Percentiles rank a stretch among this genome's conserved stretches.
Evolutionary conservation across 2,888 invertebrate species (phyloP).

Genomic region (Lasioglossum leucozonium): DNA sequence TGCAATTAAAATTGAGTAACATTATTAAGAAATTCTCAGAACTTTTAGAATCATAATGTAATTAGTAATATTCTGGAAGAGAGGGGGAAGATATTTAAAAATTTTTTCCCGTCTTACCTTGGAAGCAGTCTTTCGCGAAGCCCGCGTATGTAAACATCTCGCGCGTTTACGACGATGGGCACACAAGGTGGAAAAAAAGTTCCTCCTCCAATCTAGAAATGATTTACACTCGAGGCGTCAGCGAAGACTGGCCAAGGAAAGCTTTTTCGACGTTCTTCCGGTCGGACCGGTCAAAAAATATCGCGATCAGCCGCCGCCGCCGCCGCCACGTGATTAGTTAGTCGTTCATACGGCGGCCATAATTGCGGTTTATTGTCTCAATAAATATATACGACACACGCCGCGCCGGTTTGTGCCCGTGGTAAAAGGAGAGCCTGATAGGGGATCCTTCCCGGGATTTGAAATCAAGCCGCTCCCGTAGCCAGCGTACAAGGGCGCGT

Average conservation of each 20-base stretch:
- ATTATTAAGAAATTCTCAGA: too few relatives aligned
- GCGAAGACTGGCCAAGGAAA: not conserved
- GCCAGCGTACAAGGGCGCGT: conserved; percentile 46
- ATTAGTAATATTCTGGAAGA: not conserved
- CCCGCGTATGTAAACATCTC: not conserved
- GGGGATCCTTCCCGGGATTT: conserved; percentile 77
- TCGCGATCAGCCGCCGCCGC: conserved; percentile 46
- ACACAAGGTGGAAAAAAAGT: not conserved
- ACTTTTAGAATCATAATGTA: not conserved
- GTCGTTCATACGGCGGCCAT: conserved; percentile 77
- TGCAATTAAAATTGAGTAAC: not conserved
- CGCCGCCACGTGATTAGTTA: conserved; percentile 77
- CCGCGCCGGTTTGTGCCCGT: conserved; percentile 55
- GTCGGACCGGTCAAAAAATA: conserved; percentile 36
- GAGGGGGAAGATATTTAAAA: not conserved
- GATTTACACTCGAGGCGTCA: conserved; percentile 4
- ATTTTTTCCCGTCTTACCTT: not conserved
- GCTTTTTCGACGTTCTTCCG: not conserved
- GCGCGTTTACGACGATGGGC: not conserved
- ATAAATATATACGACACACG: conserved; percentile 81
- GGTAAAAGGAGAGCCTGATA: conserved; percentile 36
- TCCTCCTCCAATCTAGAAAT: not conserved
- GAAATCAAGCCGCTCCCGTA: conserved; percentile 76
- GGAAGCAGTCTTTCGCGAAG: not conserved
- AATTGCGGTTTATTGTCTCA: conserved; percentile 83